These are phyloP conservation scores for Xiphophorus maculatus DNA, from an alignment of 2,113 vertebrate species.

Conservation along the genomic window DNA sequence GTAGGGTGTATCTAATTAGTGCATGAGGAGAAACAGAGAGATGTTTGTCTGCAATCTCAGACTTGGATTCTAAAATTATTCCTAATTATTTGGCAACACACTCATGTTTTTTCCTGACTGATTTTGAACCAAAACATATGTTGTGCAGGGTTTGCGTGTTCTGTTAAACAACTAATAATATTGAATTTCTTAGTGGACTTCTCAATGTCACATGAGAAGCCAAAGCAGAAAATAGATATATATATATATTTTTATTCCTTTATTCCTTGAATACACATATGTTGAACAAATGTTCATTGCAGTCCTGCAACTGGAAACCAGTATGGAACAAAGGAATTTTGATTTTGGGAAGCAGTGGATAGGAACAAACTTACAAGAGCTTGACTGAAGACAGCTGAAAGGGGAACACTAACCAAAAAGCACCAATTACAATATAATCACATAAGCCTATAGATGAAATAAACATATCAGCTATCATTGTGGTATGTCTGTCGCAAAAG, in stretches of 20 bases:
- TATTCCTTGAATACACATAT: conserved; percentile 55
- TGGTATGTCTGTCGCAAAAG: conserved; percentile 30
- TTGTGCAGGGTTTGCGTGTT: conserved; percentile 18
- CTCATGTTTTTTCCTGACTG: conserved; percentile 3
- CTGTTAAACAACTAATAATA: conserved; percentile 58
- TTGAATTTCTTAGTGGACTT: conserved; percentile 36
- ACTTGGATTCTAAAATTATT: conserved; percentile 46
- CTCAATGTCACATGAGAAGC: conserved; percentile 23
- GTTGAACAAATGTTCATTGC: conserved; percentile 51
- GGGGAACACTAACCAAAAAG: conserved; percentile 16
- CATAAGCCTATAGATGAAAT: not conserved
- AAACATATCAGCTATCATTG: not conserved
- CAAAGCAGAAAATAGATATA: conserved; percentile 16
- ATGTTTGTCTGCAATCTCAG: conserved; percentile 46
- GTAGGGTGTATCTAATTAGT: conserved; percentile 11
- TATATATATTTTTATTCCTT: not conserved
- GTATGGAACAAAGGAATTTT: conserved; percentile 52
- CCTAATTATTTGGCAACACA: conserved; percentile 44
- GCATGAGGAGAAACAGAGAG: conserved; percentile 29
- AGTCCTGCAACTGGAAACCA: conserved; percentile 64
- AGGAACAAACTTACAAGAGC: conserved; percentile 64
- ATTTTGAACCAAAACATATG: conserved; percentile 68
- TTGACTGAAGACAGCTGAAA: conserved; percentile 54
- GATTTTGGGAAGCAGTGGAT: conserved; percentile 55
- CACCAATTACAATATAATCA: conserved; percentile 8